phyloP scores from a whole-genome alignment of 2,888 invertebrate genomes.

The Erebia ligea region DNA sequence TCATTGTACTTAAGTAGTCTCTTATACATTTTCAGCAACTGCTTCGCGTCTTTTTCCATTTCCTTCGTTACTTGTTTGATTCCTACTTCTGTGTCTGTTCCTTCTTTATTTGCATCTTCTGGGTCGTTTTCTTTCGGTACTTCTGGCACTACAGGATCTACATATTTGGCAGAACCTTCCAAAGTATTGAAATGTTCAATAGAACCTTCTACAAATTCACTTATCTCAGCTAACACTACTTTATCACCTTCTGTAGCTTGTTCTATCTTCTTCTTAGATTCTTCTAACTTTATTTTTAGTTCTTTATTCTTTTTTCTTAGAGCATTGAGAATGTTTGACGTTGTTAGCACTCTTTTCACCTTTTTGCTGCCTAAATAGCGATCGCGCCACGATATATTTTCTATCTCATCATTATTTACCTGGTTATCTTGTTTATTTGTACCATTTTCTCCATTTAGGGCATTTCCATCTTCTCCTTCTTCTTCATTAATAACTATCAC shows the following conservation, averaged over 20 bases:
- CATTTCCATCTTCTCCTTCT: slow-evolving; percentile 39
- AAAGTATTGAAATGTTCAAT: slow-evolving; percentile 82
- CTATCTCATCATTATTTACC: slow-evolving; percentile 31
- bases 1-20: slow-evolving; percentile 71
- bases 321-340: slow-evolving; percentile 82
- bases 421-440: slow-evolving; percentile 41
- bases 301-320: slow-evolving; percentile 83
- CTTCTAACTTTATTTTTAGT: slow-evolving; percentile 67
- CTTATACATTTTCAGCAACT: slow-evolving; percentile 76
- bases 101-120: slow-evolving; percentile 28
- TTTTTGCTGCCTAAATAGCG: slow-evolving; percentile 84
- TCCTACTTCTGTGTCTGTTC: slow-evolving; percentile 32
- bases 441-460: slow-evolving; percentile 40
- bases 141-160: slow-evolving; percentile 59
- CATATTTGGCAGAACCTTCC: slow-evolving; percentile 65
- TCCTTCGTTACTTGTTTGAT: slow-evolving; percentile 43
- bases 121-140: slow-evolving; percentile 31
- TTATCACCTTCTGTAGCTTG: slow-evolving; percentile 43
- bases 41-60: slow-evolving; percentile 75
- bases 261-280: slow-evolving; percentile 49
- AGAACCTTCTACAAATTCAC: slow-evolving; percentile 69
- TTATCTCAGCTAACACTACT: slow-evolving; percentile 40
- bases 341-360: slow-evolving; percentile 79
- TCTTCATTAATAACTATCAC: slow-evolving; percentile 55
- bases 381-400: slow-evolving; percentile 80